phyloP scores from a whole-genome alignment of 2,113 vertebrate genomes.

The Apaloderma vittatum region DNA sequence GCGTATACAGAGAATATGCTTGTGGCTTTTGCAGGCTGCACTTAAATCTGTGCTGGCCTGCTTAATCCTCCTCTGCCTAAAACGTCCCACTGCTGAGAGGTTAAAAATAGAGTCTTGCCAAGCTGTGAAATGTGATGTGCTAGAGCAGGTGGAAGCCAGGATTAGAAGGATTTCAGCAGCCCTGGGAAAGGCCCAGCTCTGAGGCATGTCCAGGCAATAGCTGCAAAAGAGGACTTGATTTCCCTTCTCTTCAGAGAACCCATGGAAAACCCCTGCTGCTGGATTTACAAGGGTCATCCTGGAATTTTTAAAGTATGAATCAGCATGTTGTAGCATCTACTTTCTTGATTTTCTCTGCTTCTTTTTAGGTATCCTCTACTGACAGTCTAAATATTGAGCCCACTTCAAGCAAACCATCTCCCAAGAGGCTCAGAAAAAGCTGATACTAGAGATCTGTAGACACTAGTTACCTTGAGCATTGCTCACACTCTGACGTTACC shows the following conservation, averaged over 20 bases:
- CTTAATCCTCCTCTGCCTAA: slow-evolving; percentile 39
- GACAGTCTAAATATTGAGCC: background rate
- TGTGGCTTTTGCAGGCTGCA: background rate
- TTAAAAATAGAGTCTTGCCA: slow-evolving; percentile 31
- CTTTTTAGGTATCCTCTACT: background rate
- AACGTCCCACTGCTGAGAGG: background rate
- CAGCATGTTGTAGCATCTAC: background rate
- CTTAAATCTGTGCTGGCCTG: background rate
- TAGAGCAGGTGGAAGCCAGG: background rate
- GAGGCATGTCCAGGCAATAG: background rate
- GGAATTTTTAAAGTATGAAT: background rate
- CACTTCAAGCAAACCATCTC: background rate
- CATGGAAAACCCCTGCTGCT: background rate
- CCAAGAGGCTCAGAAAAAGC: background rate
- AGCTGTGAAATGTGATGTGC: background rate
- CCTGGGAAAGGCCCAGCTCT: background rate
- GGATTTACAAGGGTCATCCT: background rate
- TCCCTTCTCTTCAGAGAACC: slow-evolving; percentile 5
- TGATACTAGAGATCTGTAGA: background rate
- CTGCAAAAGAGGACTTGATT: background rate
- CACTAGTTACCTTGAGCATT: background rate
- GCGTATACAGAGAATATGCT: background rate
- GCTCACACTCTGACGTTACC: background rate
- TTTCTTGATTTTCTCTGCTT: background rate
- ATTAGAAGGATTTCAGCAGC: slow-evolving; percentile 20